Evolutionary conservation across 23 tunicate species (phyloP).

Genomic region (Aplidium turbinatum): DNA sequence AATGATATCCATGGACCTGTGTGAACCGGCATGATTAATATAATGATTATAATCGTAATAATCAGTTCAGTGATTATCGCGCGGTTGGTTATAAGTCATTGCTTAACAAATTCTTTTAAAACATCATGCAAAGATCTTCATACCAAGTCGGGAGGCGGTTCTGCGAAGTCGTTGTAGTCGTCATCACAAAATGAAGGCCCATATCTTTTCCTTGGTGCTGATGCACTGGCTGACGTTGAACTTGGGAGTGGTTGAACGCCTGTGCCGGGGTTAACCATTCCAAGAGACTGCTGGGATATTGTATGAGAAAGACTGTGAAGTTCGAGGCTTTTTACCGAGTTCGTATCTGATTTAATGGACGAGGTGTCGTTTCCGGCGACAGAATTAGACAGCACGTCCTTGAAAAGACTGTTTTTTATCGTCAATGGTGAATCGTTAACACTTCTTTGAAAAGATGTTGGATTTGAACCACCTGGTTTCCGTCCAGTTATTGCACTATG

Average conservation of each 20-base stretch:
- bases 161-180: conserved; percentile 46
- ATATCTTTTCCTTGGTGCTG: not conserved
- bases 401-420: conserved; percentile 1
- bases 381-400: not conserved
- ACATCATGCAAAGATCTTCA: not conserved
- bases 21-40: no score
- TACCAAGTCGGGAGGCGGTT: conserved; percentile 78
- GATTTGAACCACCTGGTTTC: no score
- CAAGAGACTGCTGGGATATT: conserved; percentile 50
- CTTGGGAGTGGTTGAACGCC: not conserved
- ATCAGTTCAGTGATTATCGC: no score
- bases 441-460: no score
- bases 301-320: conserved; percentile 49
- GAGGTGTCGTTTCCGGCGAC: not conserved
- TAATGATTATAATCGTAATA: no score
- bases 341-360: conserved; percentile 32
- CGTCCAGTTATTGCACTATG: no score
- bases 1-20: no score
- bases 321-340: conserved; percentile 55
- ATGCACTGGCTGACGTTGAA: not conserved
- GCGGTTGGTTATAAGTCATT: no score
- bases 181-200: conserved; percentile 47
- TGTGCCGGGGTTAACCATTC: not conserved
- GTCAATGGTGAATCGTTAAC: no score
- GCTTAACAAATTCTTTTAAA: no score